Conservation (phyloP, 1,140 invertebrate genomes). For the Aphaenogaster ashmeadi region DNA sequence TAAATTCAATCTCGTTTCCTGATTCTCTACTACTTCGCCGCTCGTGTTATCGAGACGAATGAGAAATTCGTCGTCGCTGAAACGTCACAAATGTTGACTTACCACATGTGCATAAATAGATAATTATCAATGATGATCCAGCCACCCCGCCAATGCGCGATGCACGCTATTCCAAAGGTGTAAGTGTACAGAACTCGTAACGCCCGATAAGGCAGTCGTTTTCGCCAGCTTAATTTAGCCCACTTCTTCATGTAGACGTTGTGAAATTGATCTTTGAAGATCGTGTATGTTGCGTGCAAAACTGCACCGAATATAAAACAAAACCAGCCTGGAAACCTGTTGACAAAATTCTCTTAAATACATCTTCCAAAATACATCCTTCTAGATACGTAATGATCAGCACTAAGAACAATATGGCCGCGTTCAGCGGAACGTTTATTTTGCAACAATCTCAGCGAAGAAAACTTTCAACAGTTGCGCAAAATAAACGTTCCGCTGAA, state of each 20-base stretch:
- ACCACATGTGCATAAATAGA: conserved; percentile 28
- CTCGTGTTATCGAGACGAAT: too few relatives aligned
- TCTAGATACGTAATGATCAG: not conserved
- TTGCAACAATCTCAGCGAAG: too few relatives aligned
- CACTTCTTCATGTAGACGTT: conserved; percentile 59
- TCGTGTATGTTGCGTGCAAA: conserved; percentile 86
- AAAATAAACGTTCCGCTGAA: too few relatives aligned
- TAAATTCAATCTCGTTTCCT: too few relatives aligned
- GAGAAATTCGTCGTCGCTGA: not conserved
- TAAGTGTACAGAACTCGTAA: conserved; percentile 88
- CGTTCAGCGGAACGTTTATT: too few relatives aligned
- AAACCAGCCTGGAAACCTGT: conserved; percentile 85
- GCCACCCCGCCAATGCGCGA: conserved; percentile 89
- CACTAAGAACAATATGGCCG: too few relatives aligned
- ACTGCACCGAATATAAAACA: conserved; percentile 86
- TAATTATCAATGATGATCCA: conserved; percentile 87
- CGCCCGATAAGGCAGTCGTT: conserved; percentile 62
- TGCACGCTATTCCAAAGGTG: conserved; percentile 87
- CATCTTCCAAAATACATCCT: not conserved
- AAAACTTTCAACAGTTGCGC: too few relatives aligned
- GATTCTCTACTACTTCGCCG: too few relatives aligned
- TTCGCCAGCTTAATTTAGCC: not conserved
- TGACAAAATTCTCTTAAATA: not conserved
- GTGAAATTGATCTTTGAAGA: conserved; percentile 82
- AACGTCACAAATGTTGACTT: not conserved